Evolutionary conservation across 2,888 invertebrate species (phyloP).

Genomic region (Pseudococcus jackbeardsleyi): DNA sequence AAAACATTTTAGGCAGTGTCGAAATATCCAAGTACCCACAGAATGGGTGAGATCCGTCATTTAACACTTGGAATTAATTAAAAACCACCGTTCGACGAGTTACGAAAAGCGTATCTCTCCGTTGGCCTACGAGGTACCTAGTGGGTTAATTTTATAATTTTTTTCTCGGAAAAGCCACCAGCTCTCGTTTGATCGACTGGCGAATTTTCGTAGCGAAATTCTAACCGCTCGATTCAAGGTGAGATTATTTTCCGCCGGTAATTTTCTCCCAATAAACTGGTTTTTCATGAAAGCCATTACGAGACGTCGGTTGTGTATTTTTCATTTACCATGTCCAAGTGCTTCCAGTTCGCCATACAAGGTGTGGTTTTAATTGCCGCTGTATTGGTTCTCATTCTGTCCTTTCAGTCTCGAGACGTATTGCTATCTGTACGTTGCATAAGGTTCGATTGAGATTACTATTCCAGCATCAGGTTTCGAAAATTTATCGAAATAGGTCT

Average conservation of each 20-base stretch:
- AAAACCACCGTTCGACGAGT: not conserved
- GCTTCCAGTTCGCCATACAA: constrained; percentile 36
- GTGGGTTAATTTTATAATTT: constrained; percentile 32
- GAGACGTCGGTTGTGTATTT: not conserved
- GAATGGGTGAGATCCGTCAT: constrained; percentile 52
- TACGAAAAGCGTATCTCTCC: not conserved
- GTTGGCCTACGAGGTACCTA: not conserved
- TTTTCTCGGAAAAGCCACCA: not conserved
- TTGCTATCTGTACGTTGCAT: no score
- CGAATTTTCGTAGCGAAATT: constrained; percentile 2
- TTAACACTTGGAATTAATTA: constrained; percentile 39
- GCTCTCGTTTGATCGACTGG: not conserved
- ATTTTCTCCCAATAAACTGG: constrained; percentile 49
- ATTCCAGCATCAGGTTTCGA: not conserved
- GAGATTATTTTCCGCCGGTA: constrained; percentile 8
- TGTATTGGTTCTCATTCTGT: not conserved
- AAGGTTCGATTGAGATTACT: no score
- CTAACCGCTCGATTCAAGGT: not conserved
- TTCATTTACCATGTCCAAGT: not conserved
- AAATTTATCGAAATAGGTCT: constrained; percentile 16
- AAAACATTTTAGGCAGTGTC: constrained; percentile 56
- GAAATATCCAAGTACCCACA: not conserved
- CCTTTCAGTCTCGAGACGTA: not conserved
- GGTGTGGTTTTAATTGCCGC: constrained; percentile 30
- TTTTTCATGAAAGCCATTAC: constrained; percentile 31